phyloP scores from a whole-genome alignment of 2,113 vertebrate genomes.

The Cettia cetti region DNA sequence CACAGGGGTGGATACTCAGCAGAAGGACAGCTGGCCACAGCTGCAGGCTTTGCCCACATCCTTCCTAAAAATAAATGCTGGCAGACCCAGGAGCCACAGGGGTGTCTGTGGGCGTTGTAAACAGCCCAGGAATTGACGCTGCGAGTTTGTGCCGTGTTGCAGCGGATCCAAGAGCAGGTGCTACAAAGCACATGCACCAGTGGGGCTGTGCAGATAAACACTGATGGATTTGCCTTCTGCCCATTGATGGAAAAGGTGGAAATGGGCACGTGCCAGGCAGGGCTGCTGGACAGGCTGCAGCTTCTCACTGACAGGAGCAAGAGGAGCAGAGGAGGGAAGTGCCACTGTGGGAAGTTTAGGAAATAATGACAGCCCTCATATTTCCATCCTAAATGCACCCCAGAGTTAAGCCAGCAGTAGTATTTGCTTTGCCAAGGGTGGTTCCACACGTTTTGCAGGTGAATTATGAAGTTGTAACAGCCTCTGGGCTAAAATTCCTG shows the following conservation, averaged over 20 bases:
- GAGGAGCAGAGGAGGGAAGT: neutral
- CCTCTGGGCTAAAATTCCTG: neutral
- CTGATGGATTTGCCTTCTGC: neutral
- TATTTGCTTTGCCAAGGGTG: neutral
- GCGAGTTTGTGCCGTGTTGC: rapidly evolving
- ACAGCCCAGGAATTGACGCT: rapidly evolving
- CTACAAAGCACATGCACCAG: neutral
- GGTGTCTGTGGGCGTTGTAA: neutral
- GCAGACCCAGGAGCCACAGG: neutral
- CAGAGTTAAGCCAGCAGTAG: neutral
- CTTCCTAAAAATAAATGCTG: neutral
- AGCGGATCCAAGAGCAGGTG: neutral
- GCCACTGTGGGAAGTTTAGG: neutral
- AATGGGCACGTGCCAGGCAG: neutral
- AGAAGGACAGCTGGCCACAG: neutral
- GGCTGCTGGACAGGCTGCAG: neutral
- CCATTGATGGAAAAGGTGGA: neutral
- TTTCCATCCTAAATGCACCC: neutral
- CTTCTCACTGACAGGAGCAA: neutral
- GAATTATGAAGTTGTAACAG: neutral
- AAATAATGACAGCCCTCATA: neutral
- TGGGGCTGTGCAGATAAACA: neutral
- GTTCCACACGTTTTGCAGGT: neutral
- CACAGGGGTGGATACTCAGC: rapidly evolving
- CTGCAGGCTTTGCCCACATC: neutral